Evolutionary conservation across 2,797 vertebrate genomes (phyloP).

Genomic region (Halcyon smyrnensis): DNA sequence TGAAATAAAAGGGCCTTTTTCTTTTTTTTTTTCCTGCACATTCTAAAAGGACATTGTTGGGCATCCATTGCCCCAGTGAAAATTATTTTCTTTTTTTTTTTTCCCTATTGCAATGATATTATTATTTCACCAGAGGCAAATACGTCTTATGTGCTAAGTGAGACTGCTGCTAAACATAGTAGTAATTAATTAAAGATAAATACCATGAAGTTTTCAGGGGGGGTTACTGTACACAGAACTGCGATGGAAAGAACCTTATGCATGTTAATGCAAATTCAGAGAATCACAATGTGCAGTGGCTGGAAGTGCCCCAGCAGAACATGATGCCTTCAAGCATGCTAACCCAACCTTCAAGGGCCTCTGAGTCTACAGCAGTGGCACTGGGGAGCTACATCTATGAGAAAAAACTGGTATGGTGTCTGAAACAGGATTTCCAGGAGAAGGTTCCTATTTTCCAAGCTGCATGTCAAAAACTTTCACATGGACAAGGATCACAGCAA

Average conservation of each 20-base stretch:
- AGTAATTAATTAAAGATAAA: not conserved
- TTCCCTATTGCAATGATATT: accelerated
- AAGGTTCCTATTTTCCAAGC: not conserved
- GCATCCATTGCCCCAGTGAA: not conserved
- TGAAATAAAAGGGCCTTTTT: not conserved
- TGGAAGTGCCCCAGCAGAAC: not conserved
- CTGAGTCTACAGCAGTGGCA: not conserved
- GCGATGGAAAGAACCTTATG: not conserved
- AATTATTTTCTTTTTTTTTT: not conserved
- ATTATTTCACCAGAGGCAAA: not conserved
- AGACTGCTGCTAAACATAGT: not conserved
- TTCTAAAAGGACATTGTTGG: not conserved
- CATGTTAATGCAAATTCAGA: not conserved
- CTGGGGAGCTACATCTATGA: not conserved
- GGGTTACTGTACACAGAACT: not conserved
- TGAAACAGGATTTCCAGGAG: not conserved
- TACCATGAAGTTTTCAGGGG: not conserved
- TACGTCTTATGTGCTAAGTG: not conserved
- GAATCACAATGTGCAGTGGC: not conserved
- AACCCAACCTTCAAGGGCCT: not conserved
- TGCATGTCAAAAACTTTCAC: not conserved
- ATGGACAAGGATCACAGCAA: not conserved
- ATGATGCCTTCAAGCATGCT: not conserved
- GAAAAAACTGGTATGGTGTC: not conserved
- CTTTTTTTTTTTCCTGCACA: not conserved